These are phyloP conservation scores for Empis livida DNA, from an alignment of 2,888 invertebrate genomes.

Conservation along the genomic window DNA sequence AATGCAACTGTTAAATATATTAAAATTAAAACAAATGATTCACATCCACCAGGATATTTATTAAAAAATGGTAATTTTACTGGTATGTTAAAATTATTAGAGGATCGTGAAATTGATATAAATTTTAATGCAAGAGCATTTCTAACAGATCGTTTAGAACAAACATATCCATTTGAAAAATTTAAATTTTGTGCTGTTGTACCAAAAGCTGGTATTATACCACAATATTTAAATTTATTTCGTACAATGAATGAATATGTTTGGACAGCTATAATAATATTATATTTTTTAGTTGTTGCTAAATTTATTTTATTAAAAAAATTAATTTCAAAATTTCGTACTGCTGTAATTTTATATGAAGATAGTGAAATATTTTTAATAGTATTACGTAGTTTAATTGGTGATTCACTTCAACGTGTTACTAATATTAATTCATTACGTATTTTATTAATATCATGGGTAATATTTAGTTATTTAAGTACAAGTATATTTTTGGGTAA, in stretches of 20 bases:
- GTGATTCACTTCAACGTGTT: constrained; percentile 21
- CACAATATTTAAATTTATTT: constrained; percentile 24
- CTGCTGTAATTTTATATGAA: too few species aligned
- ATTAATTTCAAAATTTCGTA: background rate
- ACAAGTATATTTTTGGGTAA: constrained; percentile 28
- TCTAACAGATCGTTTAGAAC: constrained; percentile 15
- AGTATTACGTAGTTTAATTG: constrained; percentile 23
- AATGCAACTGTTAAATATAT: constrained; percentile 25
- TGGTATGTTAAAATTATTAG: constrained; percentile 21
- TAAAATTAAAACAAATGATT: constrained; percentile 19
- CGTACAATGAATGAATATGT: constrained; percentile 18
- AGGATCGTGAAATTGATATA: constrained; percentile 18
- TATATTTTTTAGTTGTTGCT: constrained; percentile 15
- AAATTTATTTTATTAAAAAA: constrained; percentile 9
- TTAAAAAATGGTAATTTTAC: constrained; percentile 18
- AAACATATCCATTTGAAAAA: constrained; percentile 22
- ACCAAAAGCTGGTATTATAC: constrained; percentile 22
- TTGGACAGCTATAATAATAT: constrained; percentile 20
- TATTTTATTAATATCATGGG: constrained; percentile 25
- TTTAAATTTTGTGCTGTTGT: constrained; percentile 22
- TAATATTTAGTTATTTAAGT: constrained; percentile 26
- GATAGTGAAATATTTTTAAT: constrained; percentile 16
- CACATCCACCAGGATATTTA: constrained; percentile 21
- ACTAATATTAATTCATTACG: constrained; percentile 22
- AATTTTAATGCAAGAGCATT: constrained; percentile 22